Conservation (phyloP, 2,888 invertebrate genomes). For the Rugalucina vietnamica region DNA sequence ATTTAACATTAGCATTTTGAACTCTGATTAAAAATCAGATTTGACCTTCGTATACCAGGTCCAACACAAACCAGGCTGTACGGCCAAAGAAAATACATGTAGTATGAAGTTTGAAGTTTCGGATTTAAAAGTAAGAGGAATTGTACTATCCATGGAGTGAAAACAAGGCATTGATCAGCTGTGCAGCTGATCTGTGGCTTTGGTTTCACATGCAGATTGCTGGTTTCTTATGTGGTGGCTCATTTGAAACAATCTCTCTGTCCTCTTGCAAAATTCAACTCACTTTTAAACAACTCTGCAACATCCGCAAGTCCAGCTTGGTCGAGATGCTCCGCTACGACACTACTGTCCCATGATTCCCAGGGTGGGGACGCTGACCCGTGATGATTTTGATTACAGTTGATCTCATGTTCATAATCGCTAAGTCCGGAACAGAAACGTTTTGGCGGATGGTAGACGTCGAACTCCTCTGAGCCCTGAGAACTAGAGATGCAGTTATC, state of each 20-base stretch:
- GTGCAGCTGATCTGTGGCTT: too few relatives aligned
- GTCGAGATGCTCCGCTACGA: slow-evolving; percentile 31
- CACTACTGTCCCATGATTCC: slow-evolving; percentile 31
- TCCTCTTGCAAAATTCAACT: slow-evolving; percentile 23
- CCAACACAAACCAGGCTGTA: too few relatives aligned
- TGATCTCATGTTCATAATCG: neutral
- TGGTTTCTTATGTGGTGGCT: too few relatives aligned
- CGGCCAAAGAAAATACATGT: too few relatives aligned
- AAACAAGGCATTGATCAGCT: too few relatives aligned
- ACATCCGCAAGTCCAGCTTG: slow-evolving; percentile 36
- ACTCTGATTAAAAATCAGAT: too few relatives aligned
- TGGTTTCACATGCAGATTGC: too few relatives aligned
- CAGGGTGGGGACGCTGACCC: neutral
- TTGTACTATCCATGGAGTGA: too few relatives aligned
- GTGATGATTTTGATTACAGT: slow-evolving; percentile 17
- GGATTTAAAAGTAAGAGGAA: too few relatives aligned
- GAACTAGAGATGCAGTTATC: slow-evolving; percentile 18
- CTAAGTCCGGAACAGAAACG: slow-evolving; percentile 8
- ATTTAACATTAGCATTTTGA: too few relatives aligned
- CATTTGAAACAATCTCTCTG: slow-evolving; percentile 36
- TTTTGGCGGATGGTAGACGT: slow-evolving; percentile 19
- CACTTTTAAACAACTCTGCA: slow-evolving; percentile 52
- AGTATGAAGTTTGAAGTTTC: too few relatives aligned
- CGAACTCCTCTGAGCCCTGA: slow-evolving; percentile 27
- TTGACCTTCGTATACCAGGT: too few relatives aligned